Evolutionary conservation across 53 echinoderm and acorn worm genomes (phyloP).

Genomic region (Arbacia lixula): DNA sequence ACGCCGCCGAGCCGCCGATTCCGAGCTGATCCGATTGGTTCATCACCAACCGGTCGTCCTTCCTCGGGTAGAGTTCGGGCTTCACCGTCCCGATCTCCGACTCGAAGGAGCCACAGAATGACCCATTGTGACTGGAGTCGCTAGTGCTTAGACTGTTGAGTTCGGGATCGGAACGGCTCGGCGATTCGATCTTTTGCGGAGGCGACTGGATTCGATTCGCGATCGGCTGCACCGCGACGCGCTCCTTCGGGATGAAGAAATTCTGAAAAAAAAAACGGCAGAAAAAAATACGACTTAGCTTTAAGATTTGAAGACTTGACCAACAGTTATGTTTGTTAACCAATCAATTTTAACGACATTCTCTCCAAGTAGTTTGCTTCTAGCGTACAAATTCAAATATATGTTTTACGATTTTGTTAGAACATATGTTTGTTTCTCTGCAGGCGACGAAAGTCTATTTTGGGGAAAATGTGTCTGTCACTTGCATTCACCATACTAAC

Average conservation of each 20-base stretch:
- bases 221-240: conserved; percentile 37
- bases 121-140: conserved; percentile 71
- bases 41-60: conserved; percentile 72
- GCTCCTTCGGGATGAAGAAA: conserved; percentile 52
- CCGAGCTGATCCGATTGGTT: conserved; percentile 35
- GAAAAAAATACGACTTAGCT: too few species aligned
- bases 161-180: conserved; percentile 39
- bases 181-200: conserved; percentile 37
- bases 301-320: too few species aligned
- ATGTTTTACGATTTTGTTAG: too few species aligned
- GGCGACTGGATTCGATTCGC: conserved; percentile 42
- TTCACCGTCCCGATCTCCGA: conserved; percentile 87
- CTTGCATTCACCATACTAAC: too few species aligned
- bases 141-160: conserved; percentile 54
- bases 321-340: too few species aligned
- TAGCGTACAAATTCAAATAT: too few species aligned
- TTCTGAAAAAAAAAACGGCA: conserved; percentile 12
- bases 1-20: background rate
- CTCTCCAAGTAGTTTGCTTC: too few species aligned
- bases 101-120: conserved; percentile 73
- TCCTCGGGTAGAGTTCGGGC: conserved; percentile 86
- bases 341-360: too few species aligned
- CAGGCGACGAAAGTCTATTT: too few species aligned
- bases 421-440: too few species aligned
- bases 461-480: too few species aligned